phyloP scores from a whole-genome alignment of 2,113 vertebrate species.

The Phycodurus eques region DNA sequence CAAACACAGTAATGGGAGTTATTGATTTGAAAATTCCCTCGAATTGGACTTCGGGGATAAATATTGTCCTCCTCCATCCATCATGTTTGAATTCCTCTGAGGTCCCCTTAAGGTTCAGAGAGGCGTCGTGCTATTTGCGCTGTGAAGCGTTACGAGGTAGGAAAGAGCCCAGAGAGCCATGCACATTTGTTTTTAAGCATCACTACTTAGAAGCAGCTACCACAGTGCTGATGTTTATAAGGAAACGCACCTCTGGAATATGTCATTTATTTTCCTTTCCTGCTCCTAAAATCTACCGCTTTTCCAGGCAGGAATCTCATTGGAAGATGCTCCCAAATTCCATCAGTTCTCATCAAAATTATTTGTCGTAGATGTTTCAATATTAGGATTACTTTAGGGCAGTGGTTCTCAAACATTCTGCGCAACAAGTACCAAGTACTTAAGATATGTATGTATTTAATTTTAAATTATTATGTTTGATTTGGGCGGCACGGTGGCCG shows the following conservation, averaged over 20 bases:
- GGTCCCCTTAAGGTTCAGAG: slow-evolving; percentile 33
- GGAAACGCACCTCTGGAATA: slow-evolving; percentile 12
- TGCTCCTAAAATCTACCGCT: not conserved
- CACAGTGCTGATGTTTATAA: slow-evolving; percentile 29
- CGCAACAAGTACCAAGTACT: too few relatives aligned
- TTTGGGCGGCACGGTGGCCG: too few relatives aligned
- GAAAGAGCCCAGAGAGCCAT: slow-evolving; percentile 18
- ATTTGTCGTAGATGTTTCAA: too few relatives aligned
- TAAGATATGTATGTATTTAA: too few relatives aligned
- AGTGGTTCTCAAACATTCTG: too few relatives aligned
- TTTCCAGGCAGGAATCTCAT: not conserved
- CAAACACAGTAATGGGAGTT: slow-evolving; percentile 29
- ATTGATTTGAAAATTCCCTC: slow-evolving; percentile 41
- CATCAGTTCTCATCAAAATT: not conserved
- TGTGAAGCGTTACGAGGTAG: slow-evolving; percentile 18
- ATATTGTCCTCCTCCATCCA: slow-evolving; percentile 22
- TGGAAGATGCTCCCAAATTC: not conserved
- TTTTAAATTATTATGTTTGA: too few relatives aligned
- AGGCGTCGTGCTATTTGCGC: slow-evolving; percentile 28
- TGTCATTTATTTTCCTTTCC: slow-evolving; percentile 32
- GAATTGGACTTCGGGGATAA: slow-evolving; percentile 23
- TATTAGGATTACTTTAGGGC: too few relatives aligned
- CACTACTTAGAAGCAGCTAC: slow-evolving; percentile 28
- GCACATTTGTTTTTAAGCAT: slow-evolving; percentile 35
- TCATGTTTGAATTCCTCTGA: slow-evolving; percentile 41